These are phyloP conservation scores for Chloroclysta siterata DNA, from an alignment of 2,888 invertebrate genomes.

Conservation along the genomic window DNA sequence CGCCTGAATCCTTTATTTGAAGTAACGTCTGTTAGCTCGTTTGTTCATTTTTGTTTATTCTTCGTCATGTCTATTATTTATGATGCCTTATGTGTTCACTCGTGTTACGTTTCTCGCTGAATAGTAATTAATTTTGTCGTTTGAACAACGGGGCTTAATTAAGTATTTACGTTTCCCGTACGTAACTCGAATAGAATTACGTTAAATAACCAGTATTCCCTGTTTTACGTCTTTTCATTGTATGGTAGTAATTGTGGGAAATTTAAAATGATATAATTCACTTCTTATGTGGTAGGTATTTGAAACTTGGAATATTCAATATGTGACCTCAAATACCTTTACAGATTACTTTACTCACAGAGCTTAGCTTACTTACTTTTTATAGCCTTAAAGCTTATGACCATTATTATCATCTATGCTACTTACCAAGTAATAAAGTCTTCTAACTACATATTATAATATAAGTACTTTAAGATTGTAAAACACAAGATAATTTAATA, in stretches of 20 bases:
- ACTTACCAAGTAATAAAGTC: no score
- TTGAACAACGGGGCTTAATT: conserved; percentile 26
- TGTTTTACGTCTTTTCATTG: conserved; percentile 10
- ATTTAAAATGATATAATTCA: not conserved
- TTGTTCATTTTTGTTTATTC: conserved; percentile 3
- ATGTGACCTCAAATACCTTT: no score
- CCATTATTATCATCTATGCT: no score
- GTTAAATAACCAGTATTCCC: conserved; percentile 3
- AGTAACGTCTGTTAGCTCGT: not conserved
- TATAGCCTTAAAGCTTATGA: no score
- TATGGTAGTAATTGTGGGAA: not conserved
- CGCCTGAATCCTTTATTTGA: conserved; percentile 1
- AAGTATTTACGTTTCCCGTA: conserved; percentile 20
- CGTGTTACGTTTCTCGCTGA: conserved; percentile 21
- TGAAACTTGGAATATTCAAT: no score
- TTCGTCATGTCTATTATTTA: conserved; percentile 7
- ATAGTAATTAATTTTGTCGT: conserved; percentile 32
- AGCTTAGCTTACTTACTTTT: no score
- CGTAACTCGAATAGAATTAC: conserved; percentile 12
- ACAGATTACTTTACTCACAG: no score
- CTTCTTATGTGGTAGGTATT: no score
- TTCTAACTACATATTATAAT: no score
- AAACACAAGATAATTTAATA: no score
- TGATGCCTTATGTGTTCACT: not conserved
- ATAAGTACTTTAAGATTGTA: no score